Percentiles rank a stretch among this genome's conserved stretches.
phyloP scores from a whole-genome alignment of 1,140 invertebrate species.

The Conus betulinus region DNA sequence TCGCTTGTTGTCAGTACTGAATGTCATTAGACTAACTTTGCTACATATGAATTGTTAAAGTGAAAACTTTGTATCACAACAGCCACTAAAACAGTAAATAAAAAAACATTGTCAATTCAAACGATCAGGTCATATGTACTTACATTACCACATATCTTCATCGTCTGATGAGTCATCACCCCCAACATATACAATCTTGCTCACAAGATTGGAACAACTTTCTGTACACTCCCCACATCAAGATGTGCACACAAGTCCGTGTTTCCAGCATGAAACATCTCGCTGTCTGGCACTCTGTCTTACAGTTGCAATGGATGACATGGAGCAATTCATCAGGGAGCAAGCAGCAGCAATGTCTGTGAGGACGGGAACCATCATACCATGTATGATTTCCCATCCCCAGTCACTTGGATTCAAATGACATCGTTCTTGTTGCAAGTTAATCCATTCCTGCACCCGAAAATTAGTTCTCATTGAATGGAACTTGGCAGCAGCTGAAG shows the following conservation, averaged over 20 bases:
- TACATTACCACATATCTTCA: background rate
- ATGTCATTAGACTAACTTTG: background rate
- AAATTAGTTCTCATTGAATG: conserved; percentile 23
- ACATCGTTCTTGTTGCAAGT: background rate
- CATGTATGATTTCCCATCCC: conserved; percentile 21
- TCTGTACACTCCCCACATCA: conserved; percentile 39
- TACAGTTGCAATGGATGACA: conserved; percentile 38
- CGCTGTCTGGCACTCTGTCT: background rate
- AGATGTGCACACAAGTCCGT: conserved; percentile 25
- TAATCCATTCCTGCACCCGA: conserved; percentile 28
- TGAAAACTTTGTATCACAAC: background rate
- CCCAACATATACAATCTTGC: background rate
- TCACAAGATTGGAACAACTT: conserved; percentile 31
- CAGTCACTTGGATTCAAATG: background rate
- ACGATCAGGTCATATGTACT: background rate
- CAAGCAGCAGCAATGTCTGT: conserved; percentile 29
- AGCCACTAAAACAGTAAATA: background rate
- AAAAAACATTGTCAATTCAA: background rate
- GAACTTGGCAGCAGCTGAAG: conserved; percentile 35
- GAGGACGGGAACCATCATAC: conserved; percentile 2
- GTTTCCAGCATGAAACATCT: conserved; percentile 37
- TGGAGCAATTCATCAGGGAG: conserved; percentile 34
- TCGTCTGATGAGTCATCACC: no score
- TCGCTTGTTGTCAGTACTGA: no score
- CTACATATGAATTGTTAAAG: background rate